A percentile compares a stretch with the other conserved stretches of the same genome.
Conservation (phyloP, 2,797 vertebrate genomes). For the Stomatorhinus walkeri region DNA sequence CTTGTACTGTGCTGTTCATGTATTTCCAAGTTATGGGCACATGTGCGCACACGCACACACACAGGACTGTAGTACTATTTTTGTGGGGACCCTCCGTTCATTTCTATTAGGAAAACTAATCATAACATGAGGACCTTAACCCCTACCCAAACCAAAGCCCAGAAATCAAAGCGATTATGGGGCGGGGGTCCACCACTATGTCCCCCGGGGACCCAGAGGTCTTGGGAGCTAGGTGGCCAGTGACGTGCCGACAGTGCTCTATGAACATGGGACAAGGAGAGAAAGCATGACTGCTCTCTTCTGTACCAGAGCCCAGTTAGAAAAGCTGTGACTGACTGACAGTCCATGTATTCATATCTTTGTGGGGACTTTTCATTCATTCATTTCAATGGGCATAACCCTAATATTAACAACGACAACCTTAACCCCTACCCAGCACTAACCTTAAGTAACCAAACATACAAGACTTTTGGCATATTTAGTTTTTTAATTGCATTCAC, state of each 20-base stretch:
- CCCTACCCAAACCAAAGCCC: not conserved
- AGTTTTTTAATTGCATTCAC: not conserved
- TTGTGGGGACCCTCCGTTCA: not conserved
- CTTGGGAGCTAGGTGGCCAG: conserved; percentile 27
- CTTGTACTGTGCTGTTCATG: too few relatives aligned
- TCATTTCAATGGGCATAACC: not conserved
- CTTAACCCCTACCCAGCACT: not conserved
- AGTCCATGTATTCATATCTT: not conserved
- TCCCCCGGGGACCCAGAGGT: not conserved
- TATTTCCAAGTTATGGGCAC: too few relatives aligned
- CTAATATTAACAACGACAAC: not conserved
- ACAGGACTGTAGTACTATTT: not conserved
- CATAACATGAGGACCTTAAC: not conserved
- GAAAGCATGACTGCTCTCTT: not conserved
- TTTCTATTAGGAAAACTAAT: not conserved
- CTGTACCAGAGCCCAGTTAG: not conserved
- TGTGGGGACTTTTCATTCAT: not conserved
- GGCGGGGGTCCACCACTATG: not conserved
- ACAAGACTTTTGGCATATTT: not conserved
- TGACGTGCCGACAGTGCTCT: conserved; percentile 18
- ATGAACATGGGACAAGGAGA: not conserved
- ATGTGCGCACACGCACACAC: too few relatives aligned
- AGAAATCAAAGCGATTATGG: conserved; percentile 43
- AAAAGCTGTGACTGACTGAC: not conserved
- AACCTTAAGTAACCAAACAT: not conserved